Percentiles rank a stretch among this genome's conserved stretches.
These are phyloP conservation scores for Tympanuchus pallidicinctus DNA, from an alignment of 2,113 vertebrate genomes.

Conservation along the genomic window DNA sequence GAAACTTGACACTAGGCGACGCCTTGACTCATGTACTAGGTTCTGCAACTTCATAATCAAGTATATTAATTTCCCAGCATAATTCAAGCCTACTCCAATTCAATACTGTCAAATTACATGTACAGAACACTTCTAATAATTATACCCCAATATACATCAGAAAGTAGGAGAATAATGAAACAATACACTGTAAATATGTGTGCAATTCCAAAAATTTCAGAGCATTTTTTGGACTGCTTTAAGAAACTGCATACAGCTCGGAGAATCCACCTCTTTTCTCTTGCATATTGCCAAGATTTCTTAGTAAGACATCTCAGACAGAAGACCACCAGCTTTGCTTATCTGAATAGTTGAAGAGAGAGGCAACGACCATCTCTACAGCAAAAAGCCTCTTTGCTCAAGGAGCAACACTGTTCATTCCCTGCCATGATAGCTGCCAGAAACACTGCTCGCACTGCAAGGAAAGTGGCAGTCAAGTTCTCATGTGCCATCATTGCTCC, in stretches of 20 bases:
- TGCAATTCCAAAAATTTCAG: background rate
- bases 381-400: background rate
- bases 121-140: background rate
- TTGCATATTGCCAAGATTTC: background rate
- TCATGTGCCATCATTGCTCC: fast-evolving
- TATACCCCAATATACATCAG: background rate
- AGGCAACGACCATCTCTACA: background rate
- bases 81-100: background rate
- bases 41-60: background rate
- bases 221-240: background rate
- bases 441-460: fast-evolving
- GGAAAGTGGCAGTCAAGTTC: background rate
- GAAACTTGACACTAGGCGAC: background rate
- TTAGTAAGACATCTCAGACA: background rate
- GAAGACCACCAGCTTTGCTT: background rate
- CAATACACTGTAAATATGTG: background rate
- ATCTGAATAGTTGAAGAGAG: background rate
- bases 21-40: background rate
- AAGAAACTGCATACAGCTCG: background rate
- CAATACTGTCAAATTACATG: background rate
- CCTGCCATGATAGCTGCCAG: background rate
- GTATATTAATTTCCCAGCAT: background rate
- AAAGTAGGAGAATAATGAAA: background rate
- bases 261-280: background rate
- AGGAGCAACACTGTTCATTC: background rate